Conservation (phyloP, 2,888 invertebrate species). For the Orthonevra nobilis region DNA sequence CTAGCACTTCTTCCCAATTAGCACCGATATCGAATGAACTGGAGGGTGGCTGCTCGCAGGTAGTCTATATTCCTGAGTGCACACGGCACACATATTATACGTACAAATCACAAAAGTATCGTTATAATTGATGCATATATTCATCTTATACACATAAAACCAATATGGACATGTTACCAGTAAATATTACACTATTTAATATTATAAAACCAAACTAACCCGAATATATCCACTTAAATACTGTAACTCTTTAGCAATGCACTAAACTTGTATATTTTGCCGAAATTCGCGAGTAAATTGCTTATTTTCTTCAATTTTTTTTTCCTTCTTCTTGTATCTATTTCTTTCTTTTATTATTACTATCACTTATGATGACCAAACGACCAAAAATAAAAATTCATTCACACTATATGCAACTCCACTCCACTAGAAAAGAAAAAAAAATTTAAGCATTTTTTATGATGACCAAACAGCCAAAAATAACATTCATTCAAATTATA, state of each 20-base stretch:
- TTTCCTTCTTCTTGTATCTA: too few species aligned
- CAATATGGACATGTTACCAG: conserved; percentile 57
- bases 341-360: too few species aligned
- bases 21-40: conserved; percentile 84
- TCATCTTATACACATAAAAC: conserved; percentile 50
- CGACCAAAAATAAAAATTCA: too few species aligned
- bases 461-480: conserved; percentile 51
- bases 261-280: conserved; percentile 8
- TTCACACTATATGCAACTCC: too few species aligned
- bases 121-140: conserved; percentile 68
- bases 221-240: too few species aligned
- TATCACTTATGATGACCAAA: too few species aligned
- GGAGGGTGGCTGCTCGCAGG: conserved; percentile 80
- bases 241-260: too few species aligned
- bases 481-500: conserved; percentile 31
- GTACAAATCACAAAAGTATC: conserved; percentile 74
- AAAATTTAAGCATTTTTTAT: neutral
- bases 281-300: too few species aligned
- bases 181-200: conserved; percentile 55
- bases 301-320: too few species aligned
- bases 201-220: conserved; percentile 13
- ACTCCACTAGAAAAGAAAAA: neutral
- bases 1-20: conserved; percentile 82
- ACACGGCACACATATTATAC: conserved; percentile 82
- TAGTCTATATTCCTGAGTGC: conserved; percentile 84